Base-by-base conservation (phyloP, 2,113 vertebrate species). In the Pteropus alecto region DNA sequence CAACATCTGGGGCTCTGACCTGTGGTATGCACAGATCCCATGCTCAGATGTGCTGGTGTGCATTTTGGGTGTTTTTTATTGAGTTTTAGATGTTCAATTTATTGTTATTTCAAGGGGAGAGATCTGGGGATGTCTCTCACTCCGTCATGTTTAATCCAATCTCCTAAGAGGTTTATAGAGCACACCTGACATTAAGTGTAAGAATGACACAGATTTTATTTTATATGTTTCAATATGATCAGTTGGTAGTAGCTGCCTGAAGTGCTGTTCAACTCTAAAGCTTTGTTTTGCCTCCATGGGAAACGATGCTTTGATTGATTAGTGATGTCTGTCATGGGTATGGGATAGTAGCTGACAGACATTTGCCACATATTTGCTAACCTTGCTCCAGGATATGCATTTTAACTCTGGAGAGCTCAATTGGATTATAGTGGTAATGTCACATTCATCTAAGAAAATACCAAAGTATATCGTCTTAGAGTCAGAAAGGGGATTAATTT, bases 401-500 rank as follows among this genome's bases (percentile, higher is more conserved):
- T 97, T 94, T 91, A 71, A 65, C 82, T 85, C 85, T 94, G 68
- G 93, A 93, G 28, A 93, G 48, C 51, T 73, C 63, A 48, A 89
- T 5, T 93, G 73, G 92, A 91, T 90, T 93, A 86, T 22, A 93
- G 71, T 35, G 58, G 41, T 51, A 89, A 95, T 94, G 78, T 77
- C 86, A 96, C 56, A n/a, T 58, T 90, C 86, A 68, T 78, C 8
- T 48, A 88, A 93, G 76, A 92, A 94, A 90, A 89, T 71, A 93
- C 77, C 92, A 78, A 83, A 94, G 33, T 63, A 78, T 83, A 68
- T 78, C 16, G 1, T 82, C 92, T 91, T 91, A 65, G 41, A 97
- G 86, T 95, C 97, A 97, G 94, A 87, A 93, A 93, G 82, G 14
- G 82, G 78, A 94, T 96, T 97, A 76, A 82, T 89, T 96, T 97